phyloP scores from a whole-genome alignment of 1,140 invertebrate species.

The Drosophila repletoides region DNA sequence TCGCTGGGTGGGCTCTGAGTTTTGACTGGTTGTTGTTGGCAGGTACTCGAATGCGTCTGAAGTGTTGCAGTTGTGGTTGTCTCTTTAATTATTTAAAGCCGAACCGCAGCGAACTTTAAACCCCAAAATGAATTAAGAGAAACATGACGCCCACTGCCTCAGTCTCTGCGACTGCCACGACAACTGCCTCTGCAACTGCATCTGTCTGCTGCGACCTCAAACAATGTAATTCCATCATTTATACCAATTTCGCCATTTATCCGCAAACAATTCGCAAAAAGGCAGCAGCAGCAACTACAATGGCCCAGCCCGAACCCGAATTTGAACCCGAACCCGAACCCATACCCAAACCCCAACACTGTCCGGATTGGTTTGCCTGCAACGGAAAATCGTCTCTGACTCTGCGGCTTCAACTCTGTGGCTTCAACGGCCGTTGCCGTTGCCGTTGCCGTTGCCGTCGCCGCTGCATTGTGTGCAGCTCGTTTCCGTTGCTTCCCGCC shows the following conservation, averaged over 20 bases:
- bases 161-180: not conserved
- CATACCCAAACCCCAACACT: constrained; percentile 15
- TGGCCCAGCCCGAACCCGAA: constrained; percentile 1
- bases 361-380: constrained; percentile 32
- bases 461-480: constrained; percentile 67
- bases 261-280: constrained; percentile 76
- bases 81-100: constrained; percentile 35
- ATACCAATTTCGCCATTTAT: constrained; percentile 80
- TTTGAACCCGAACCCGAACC: too few relatives aligned
- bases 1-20: not conserved
- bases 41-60: too few relatives aligned
- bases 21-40: not conserved
- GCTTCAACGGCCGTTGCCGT: not conserved
- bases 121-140: constrained; percentile 27
- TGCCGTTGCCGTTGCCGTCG: not conserved
- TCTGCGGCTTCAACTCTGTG: constrained; percentile 39
- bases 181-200: constrained; percentile 4
- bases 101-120: constrained; percentile 15
- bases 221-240: constrained; percentile 81
- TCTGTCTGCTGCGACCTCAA: constrained; percentile 56
- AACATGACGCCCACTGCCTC: constrained; percentile 27
- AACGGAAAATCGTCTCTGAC: constrained; percentile 56
- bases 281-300: constrained; percentile 32
- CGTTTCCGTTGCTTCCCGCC: constrained; percentile 51
- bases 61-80: constrained; percentile 35